A percentile compares a stretch with the other conserved stretches of the same genome.
These are phyloP conservation scores for Drosophila takahashii DNA, from an alignment of 1,140 invertebrate genomes.

Conservation along the genomic window DNA sequence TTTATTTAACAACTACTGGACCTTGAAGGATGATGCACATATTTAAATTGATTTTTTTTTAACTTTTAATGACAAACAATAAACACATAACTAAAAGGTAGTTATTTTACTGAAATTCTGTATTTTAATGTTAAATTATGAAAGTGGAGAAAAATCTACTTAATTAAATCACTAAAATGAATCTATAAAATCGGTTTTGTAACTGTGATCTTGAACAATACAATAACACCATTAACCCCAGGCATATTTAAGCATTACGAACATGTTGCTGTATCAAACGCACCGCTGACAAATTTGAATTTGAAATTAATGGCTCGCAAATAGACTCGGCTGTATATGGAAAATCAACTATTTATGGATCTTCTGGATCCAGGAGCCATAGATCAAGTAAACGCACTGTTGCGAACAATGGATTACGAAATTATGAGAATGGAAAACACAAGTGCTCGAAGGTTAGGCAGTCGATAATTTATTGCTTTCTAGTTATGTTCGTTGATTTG, in stretches of 20 bases:
- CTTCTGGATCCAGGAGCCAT: slow-evolving; percentile 1
- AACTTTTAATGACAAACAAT: background rate
- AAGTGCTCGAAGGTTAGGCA: slow-evolving; percentile 20
- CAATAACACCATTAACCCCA: slow-evolving; percentile 4
- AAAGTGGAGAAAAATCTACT: background rate
- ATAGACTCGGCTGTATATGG: slow-evolving; percentile 18
- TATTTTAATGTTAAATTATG: background rate
- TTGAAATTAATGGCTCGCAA: slow-evolving; percentile 22
- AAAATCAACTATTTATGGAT: slow-evolving; percentile 24
- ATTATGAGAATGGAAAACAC: slow-evolving; percentile 8
- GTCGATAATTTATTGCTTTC: slow-evolving; percentile 38
- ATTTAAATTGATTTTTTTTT: background rate
- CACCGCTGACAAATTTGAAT: slow-evolving; percentile 35
- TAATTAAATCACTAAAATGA: too few species aligned
- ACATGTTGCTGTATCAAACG: slow-evolving; percentile 27
- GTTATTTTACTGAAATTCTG: background rate
- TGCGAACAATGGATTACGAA: slow-evolving; percentile 32
- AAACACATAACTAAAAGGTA: background rate
- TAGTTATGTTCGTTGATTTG: slow-evolving; percentile 26
- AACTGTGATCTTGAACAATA: background rate
- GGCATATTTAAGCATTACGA: slow-evolving; percentile 6
- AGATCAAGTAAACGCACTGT: slow-evolving; percentile 41
- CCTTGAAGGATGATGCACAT: background rate
- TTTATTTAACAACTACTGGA: background rate
- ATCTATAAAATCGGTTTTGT: too few species aligned